Percentiles rank a stretch among this genome's conserved stretches.
Conservation (phyloP, 2,888 invertebrate species). For the Epirrhoe tristata region DNA sequence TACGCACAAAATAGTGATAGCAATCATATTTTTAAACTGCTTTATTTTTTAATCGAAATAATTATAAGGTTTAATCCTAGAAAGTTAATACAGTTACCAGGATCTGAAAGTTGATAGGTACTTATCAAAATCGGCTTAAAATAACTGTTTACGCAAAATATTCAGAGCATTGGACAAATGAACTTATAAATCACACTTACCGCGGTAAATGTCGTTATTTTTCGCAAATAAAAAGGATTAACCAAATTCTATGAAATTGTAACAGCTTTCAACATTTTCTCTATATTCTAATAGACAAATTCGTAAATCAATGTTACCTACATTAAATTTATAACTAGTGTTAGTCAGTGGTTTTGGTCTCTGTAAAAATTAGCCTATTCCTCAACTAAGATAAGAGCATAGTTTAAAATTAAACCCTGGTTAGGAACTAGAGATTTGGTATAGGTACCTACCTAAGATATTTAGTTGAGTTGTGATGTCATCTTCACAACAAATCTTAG, state of each 20-base stretch:
- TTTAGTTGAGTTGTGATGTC: too few relatives aligned
- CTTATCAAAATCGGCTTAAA: conserved; percentile 28
- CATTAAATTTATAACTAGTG: conserved; percentile 23
- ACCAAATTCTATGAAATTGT: conserved; percentile 27
- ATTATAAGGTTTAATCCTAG: conserved; percentile 22
- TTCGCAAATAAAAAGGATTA: conserved; percentile 31
- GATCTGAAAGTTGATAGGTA: conserved; percentile 26
- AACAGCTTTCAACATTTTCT: conserved; percentile 26
- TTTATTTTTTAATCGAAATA: background rate
- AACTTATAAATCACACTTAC: conserved; percentile 32
- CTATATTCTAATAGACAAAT: conserved; percentile 29
- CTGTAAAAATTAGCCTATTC: background rate
- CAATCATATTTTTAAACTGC: background rate
- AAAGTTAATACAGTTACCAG: conserved; percentile 29
- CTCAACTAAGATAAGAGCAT: too few relatives aligned
- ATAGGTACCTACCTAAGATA: too few relatives aligned
- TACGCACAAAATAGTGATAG: background rate
- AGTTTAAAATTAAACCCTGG: too few relatives aligned
- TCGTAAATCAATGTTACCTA: conserved; percentile 40
- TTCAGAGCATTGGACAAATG: conserved; percentile 19
- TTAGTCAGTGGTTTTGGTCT: conserved; percentile 8
- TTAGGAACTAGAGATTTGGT: too few relatives aligned
- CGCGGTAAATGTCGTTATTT: conserved; percentile 27
- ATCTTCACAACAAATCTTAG: too few relatives aligned
- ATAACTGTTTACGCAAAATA: conserved; percentile 25